phyloP scores from a whole-genome alignment of 2,797 vertebrate genomes.

The Craterocephalus amniculus region DNA sequence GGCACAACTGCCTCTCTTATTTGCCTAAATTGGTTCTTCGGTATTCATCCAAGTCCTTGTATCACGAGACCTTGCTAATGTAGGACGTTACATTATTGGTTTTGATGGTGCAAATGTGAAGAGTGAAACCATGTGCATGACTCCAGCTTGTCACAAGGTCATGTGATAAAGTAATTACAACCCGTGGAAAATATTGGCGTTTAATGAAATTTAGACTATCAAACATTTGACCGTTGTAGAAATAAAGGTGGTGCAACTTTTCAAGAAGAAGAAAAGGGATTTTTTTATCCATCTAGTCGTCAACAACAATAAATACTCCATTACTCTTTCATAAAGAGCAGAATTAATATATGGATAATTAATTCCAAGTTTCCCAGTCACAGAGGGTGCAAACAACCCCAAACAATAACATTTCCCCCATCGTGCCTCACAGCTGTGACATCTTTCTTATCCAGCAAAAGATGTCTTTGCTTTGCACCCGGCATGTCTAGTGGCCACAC shows the following conservation, averaged over 20 bases:
- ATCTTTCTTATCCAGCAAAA: background rate
- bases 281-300: background rate
- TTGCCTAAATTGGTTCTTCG: constrained; percentile 16
- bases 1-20: constrained; percentile 17
- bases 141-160: constrained; percentile 61
- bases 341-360: background rate
- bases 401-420: background rate
- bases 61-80: constrained; percentile 60
- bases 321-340: background rate
- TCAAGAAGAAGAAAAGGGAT: background rate
- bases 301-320: background rate
- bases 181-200: background rate
- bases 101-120: constrained; percentile 58
- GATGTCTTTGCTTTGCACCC: background rate
- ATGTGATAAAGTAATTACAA: background rate
- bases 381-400: background rate
- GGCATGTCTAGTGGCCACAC: background rate
- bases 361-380: background rate
- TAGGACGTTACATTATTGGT: constrained; percentile 39
- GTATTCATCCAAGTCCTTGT: constrained; percentile 17
- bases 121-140: constrained; percentile 69
- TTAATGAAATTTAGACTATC: background rate
- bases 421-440: background rate
- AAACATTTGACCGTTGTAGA: background rate
- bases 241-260: background rate